These are phyloP conservation scores for Cyaniris semiargus DNA, from an alignment of 2,888 invertebrate genomes.

Conservation along the genomic window DNA sequence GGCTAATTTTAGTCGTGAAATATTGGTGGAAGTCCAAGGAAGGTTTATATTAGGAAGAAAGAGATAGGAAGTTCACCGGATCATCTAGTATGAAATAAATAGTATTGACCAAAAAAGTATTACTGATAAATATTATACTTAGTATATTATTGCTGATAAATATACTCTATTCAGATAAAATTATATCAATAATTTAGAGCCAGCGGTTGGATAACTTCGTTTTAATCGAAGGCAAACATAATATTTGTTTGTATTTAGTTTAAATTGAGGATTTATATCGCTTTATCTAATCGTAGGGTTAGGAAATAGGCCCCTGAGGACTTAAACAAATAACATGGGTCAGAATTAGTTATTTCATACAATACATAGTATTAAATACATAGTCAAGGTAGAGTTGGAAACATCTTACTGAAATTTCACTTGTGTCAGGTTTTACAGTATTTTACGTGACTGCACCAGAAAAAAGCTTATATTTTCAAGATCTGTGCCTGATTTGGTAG, in stretches of 20 bases:
- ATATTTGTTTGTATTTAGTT: constrained; percentile 9
- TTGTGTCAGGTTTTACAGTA: neutral
- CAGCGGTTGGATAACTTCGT: neutral
- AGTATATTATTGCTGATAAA: neutral
- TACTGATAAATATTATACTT: neutral
- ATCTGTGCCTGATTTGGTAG: too few relatives aligned
- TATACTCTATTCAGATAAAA: neutral
- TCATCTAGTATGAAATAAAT: neutral
- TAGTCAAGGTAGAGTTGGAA: neutral
- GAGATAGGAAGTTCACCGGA: too few relatives aligned
- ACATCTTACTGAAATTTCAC: neutral
- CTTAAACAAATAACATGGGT: neutral
- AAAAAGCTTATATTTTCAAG: too few relatives aligned
- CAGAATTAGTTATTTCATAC: neutral
- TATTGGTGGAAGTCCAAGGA: too few relatives aligned
- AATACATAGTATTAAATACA: neutral
- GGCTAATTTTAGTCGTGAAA: too few relatives aligned
- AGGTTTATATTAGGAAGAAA: too few relatives aligned
- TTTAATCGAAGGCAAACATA: constrained; percentile 11
- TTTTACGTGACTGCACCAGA: neutral
- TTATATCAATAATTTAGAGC: constrained; percentile 4
- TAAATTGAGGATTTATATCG: neutral
- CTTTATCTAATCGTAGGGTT: neutral
- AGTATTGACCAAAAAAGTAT: neutral
- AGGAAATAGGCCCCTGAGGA: neutral